Percentiles rank a stretch among this genome's conserved stretches.
Evolutionary conservation across 37 sponge, comb jelly and placozoan genomes (phyloP).

Genomic region (Mnemiopsis leidyi): DNA sequence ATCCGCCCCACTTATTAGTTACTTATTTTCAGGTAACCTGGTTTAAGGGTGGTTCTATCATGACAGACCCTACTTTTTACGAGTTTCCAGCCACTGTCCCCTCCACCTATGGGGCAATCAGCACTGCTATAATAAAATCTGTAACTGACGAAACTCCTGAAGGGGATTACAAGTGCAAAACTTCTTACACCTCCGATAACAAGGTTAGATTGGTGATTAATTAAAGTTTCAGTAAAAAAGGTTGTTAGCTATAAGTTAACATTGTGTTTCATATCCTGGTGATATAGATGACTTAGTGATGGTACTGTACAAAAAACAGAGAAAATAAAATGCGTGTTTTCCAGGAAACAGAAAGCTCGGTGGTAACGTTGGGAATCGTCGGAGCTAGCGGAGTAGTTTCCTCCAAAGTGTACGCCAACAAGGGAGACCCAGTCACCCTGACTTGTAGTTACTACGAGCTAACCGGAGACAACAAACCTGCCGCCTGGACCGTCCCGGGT

Average conservation of each 20-base stretch:
- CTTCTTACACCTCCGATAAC: not conserved
- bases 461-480: not conserved
- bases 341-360: not conserved
- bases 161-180: not conserved
- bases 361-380: not conserved
- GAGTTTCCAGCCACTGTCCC: not conserved
- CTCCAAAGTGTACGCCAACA: not conserved
- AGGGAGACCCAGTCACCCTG: slow-evolving; percentile 11
- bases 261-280: no score
- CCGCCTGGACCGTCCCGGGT: not conserved
- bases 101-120: not conserved
- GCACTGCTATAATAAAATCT: not conserved
- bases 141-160: not conserved
- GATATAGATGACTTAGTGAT: no score
- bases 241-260: no score
- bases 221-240: no score
- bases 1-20: no score
- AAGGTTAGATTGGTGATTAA: no score
- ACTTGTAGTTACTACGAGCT: not conserved
- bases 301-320: no score
- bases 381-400: not conserved
- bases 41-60: not conserved
- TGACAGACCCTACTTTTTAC: not conserved
- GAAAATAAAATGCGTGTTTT: no score
- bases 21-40: no score